phyloP scores from a whole-genome alignment of 2,113 vertebrate species.

The Anolis sagrei region DNA sequence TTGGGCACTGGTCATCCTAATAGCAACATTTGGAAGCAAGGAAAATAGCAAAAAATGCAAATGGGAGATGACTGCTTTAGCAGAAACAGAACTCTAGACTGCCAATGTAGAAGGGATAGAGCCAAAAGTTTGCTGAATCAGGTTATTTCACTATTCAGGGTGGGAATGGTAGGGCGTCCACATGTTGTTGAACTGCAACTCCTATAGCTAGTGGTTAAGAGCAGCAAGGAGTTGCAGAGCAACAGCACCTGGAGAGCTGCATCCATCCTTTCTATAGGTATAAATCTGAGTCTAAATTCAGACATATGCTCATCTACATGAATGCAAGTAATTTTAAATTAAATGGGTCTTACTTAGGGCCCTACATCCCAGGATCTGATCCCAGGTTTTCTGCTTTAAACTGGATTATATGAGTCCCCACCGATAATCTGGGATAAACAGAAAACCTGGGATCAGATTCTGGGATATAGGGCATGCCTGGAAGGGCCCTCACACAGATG shows the following conservation, averaged over 20 bases:
- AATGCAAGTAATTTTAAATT: not conserved
- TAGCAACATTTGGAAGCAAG: not conserved
- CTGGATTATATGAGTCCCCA: too few relatives aligned
- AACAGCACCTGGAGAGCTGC: too few relatives aligned
- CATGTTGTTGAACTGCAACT: too few relatives aligned
- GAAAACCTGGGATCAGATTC: too few relatives aligned
- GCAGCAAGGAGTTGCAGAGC: too few relatives aligned
- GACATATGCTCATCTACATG: not conserved
- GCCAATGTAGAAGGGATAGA: not conserved
- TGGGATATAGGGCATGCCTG: too few relatives aligned
- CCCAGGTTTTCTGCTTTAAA: too few relatives aligned
- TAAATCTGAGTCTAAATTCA: not conserved
- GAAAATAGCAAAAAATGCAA: not conserved
- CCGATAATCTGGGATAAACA: too few relatives aligned
- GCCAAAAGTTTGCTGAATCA: not conserved
- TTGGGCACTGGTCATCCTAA: too few relatives aligned
- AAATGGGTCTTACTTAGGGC: not conserved
- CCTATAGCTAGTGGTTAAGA: too few relatives aligned
- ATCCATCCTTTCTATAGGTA: not conserved
- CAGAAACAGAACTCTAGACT: not conserved
- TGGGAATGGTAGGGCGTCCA: too few relatives aligned
- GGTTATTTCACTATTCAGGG: not conserved
- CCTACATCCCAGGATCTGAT: too few relatives aligned
- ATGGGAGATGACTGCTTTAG: not conserved
- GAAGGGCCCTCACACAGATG: not conserved